These are phyloP conservation scores for Cyaniris semiargus DNA, from an alignment of 2,888 invertebrate genomes.

Conservation along the genomic window DNA sequence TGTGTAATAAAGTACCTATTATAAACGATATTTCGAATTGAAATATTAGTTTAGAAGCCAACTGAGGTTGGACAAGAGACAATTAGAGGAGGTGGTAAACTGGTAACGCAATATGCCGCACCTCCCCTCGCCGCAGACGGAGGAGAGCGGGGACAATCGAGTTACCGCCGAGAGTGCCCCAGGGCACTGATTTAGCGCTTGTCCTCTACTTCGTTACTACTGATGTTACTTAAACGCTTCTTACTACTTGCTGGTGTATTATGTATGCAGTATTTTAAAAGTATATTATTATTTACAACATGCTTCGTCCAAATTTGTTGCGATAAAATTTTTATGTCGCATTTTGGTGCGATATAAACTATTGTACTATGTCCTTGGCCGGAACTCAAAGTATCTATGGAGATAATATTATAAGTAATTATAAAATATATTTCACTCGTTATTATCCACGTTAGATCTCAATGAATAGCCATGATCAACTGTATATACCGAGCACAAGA, in stretches of 20 bases:
- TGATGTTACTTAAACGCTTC: neutral
- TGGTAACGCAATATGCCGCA: neutral
- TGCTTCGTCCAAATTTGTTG: too few species aligned
- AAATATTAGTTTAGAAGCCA: neutral
- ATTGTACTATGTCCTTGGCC: too few species aligned
- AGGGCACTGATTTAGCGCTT: neutral
- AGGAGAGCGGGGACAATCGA: neutral
- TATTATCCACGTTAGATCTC: too few species aligned
- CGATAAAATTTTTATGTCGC: too few species aligned
- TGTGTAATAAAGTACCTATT: too few species aligned
- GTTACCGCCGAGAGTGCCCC: neutral
- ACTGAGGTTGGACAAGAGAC: neutral
- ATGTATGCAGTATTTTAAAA: neutral
- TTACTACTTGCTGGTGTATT: neutral
- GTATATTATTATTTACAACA: too few species aligned
- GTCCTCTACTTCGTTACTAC: neutral
- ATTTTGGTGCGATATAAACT: too few species aligned
- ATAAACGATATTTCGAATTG: neutral
- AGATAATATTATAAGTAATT: too few species aligned
- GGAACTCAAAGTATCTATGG: too few species aligned
- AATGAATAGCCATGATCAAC: too few species aligned
- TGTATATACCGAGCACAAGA: too few species aligned
- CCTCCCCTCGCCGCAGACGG: neutral
- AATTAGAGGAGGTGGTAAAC: neutral
- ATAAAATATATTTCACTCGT: too few species aligned